Base-by-base conservation (phyloP, 2,888 invertebrate genomes). In the Leucophora obtusa region DNA sequence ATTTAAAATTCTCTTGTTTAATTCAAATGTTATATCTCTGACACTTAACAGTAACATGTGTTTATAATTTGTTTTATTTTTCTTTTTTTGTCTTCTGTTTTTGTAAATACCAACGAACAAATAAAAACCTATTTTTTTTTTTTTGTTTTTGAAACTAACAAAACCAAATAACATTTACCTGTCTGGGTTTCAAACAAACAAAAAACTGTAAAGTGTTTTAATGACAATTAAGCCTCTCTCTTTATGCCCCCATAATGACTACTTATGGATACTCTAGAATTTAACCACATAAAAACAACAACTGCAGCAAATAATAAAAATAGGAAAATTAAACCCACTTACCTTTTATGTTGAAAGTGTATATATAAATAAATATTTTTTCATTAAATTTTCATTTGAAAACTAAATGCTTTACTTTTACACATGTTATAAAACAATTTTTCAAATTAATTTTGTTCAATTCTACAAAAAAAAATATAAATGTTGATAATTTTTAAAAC, bases 381-480 rank as follows among this genome's bases (percentile, higher is more conserved):
- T 81, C 65, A 77, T 81, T 81, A 81, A 81, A 81, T 69, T 81
- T 81, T 77, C 69, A 81, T 77, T 81, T 73, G 21, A 73, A 73
- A 77, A 77, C 73, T 73, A 70, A 81, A 73, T 77, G 80, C 54
- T 68, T 63, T 35, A 68, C 60, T 70, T 56, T 17, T 56, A 18
- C 50, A 56, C 54, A 69, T 77, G 69, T 81, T 81, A 77, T 66
- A 77, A 77, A 81, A 81, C 59, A 73, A 72, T 73, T 81, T 81
- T 73, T 60, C 47, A 76, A 73, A 70, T 81, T 77, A 73, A 58
- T 59, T 69, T 65, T 81, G 80, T 81, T 59, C 72, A 60, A 11
- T 54, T 75, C 60, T 18, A 14, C 33, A 58, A 69, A 69, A 28
- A 24, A 14, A 53, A 28, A 6, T 28, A 7, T 28, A 28, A 28